Percentiles rank a stretch among this genome's conserved stretches.
These are phyloP conservation scores for Alligator sinensis DNA, from an alignment of 2,113 vertebrate species.

Conservation along the genomic window DNA sequence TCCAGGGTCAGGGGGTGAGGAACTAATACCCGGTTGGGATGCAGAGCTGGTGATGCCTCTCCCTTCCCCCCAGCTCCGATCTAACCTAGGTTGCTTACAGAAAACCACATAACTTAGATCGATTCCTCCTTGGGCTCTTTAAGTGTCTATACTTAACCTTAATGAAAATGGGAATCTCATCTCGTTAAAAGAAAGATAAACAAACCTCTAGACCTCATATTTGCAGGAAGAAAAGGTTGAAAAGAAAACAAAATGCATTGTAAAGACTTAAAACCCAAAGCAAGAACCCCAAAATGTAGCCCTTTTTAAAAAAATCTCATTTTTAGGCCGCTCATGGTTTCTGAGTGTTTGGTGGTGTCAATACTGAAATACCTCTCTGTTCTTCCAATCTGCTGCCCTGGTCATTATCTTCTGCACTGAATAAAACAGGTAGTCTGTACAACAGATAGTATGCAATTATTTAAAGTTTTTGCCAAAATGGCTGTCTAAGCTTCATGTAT, in stretches of 20 bases:
- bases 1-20: no score
- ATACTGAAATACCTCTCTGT: background rate
- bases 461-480: slow-evolving; percentile 32
- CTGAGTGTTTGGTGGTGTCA: slow-evolving; percentile 6
- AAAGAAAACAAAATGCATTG: slow-evolving; percentile 24
- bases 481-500: background rate
- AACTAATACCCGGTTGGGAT: no score
- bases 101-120: no score
- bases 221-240: slow-evolving; percentile 20
- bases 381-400: background rate
- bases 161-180: no score
- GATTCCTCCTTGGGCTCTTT: no score
- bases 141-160: no score
- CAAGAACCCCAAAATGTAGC: background rate
- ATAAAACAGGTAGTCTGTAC: background rate
- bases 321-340: slow-evolving; percentile 40
- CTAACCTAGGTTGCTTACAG: no score
- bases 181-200: no score
- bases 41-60: no score
- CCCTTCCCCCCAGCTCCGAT: no score
- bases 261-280: slow-evolving; percentile 30
- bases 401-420: background rate
- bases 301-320: slow-evolving; percentile 17
- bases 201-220: background rate
- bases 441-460: background rate